A percentile compares a stretch with the other conserved stretches of the same genome.
Evolutionary conservation across 2,888 invertebrate species (phyloP).

Genomic region (Vesta saturnalis): DNA sequence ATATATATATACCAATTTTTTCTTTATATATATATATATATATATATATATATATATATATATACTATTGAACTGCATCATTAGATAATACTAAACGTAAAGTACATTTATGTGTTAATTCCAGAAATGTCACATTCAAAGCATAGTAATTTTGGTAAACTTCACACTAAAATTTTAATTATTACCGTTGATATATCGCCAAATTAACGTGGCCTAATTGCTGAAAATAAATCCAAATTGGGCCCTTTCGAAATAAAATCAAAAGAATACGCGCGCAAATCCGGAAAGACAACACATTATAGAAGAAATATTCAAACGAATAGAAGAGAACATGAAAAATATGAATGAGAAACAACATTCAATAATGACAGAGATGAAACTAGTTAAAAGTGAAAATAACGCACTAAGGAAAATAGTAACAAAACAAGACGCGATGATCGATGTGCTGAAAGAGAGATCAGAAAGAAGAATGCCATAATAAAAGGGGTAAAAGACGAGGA

Average conservation of each 20-base stretch:
- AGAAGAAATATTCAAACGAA: not conserved
- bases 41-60: no score
- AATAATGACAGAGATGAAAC: not conserved
- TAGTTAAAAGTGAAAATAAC: not conserved
- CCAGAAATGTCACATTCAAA: no score
- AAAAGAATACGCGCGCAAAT: not conserved
- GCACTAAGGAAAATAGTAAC: not conserved
- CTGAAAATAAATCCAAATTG: not conserved
- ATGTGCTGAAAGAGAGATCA: not conserved
- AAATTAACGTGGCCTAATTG: no score
- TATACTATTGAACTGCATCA: no score
- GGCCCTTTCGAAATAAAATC: not conserved
- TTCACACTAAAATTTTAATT: no score
- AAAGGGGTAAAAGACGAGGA: constrained; percentile 10
- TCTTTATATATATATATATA: no score
- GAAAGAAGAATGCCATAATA: not conserved
- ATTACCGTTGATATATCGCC: no score
- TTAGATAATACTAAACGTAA: no score
- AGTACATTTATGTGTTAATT: no score
- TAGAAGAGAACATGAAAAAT: not conserved
- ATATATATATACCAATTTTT: no score
- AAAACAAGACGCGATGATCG: not conserved
- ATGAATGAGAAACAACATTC: not conserved
- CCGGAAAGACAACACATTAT: not conserved
- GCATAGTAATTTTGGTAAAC: no score